phyloP scores from a whole-genome alignment of 2,888 invertebrate species.

The Ischnura elegans region DNA sequence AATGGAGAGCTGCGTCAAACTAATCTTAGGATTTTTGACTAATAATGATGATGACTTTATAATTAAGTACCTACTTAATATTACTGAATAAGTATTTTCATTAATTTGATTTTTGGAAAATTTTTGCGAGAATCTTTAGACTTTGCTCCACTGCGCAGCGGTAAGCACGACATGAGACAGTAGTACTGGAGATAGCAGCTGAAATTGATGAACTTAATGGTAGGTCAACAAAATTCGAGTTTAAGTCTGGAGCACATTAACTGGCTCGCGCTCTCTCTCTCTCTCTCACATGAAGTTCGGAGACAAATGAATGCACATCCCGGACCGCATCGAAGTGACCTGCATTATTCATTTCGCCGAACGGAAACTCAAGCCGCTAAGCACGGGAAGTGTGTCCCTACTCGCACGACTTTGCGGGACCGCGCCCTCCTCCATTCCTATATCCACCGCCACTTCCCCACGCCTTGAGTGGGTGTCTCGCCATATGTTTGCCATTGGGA shows the following conservation, averaged over 20 bases:
- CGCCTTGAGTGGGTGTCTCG: not conserved
- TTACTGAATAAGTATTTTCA: too few species aligned
- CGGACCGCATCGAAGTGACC: not conserved
- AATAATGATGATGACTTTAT: too few species aligned
- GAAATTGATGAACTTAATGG: too few species aligned
- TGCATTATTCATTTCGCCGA: not conserved
- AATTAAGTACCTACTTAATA: too few species aligned
- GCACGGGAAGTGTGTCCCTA: not conserved
- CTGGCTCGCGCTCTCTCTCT: not conserved
- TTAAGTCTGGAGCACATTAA: not conserved
- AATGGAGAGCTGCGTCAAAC: too few species aligned
- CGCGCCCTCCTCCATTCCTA: not conserved
- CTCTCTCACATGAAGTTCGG: too few species aligned
- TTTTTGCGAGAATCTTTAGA: too few species aligned
- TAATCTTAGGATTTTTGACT: too few species aligned
- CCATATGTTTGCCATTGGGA: not conserved
- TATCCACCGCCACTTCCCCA: not conserved
- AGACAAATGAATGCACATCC: not conserved
- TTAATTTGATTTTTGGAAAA: too few species aligned
- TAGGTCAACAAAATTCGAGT: not conserved
- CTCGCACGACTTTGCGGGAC: not conserved
- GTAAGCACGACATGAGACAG: too few species aligned
- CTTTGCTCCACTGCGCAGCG: too few species aligned
- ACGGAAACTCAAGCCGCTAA: not conserved
- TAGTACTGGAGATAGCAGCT: too few species aligned